Conservation (phyloP, 2,888 invertebrate genomes). For the Sericinus montela region DNA sequence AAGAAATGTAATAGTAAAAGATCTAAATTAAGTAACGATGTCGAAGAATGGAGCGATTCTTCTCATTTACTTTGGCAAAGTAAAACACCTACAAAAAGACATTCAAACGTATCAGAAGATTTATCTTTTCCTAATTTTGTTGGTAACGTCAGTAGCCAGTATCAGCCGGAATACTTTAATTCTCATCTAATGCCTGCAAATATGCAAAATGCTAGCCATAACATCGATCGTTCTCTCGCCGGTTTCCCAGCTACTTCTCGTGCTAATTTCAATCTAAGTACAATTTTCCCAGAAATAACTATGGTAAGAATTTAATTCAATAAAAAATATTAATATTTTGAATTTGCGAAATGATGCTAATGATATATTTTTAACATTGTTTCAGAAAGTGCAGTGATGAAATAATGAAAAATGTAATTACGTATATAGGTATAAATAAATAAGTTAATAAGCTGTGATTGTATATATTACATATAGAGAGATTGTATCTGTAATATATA, state of each 20-base stretch:
- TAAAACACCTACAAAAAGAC: conserved; percentile 52
- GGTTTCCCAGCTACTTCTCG: conserved; percentile 63
- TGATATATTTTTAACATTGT: conserved; percentile 28
- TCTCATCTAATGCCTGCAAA: conserved; percentile 63
- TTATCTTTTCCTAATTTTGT: conserved; percentile 63
- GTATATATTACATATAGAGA: no score
- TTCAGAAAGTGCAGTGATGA: conserved; percentile 71
- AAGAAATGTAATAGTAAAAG: conserved; percentile 70
- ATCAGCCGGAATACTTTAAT: conserved; percentile 67
- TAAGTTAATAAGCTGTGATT: conserved; percentile 26
- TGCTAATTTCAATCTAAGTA: conserved; percentile 90
- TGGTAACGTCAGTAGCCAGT: conserved; percentile 63
- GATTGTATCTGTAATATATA: conserved; percentile 13
- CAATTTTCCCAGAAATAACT: conserved; percentile 91
- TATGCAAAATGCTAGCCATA: conserved; percentile 55
- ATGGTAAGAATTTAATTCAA: conserved; percentile 53
- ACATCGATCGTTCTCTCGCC: conserved; percentile 54
- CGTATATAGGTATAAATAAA: conserved; percentile 24
- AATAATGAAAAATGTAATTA: background rate
- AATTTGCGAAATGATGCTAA: background rate
- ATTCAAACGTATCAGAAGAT: conserved; percentile 59
- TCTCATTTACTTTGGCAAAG: conserved; percentile 64
- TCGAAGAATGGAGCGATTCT: conserved; percentile 64
- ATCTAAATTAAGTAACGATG: conserved; percentile 52
- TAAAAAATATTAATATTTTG: background rate